A percentile compares a stretch with the other conserved stretches of the same genome.
Evolutionary conservation across 2,888 invertebrate species (phyloP).

Genomic region (Calameuta pallipes): DNA sequence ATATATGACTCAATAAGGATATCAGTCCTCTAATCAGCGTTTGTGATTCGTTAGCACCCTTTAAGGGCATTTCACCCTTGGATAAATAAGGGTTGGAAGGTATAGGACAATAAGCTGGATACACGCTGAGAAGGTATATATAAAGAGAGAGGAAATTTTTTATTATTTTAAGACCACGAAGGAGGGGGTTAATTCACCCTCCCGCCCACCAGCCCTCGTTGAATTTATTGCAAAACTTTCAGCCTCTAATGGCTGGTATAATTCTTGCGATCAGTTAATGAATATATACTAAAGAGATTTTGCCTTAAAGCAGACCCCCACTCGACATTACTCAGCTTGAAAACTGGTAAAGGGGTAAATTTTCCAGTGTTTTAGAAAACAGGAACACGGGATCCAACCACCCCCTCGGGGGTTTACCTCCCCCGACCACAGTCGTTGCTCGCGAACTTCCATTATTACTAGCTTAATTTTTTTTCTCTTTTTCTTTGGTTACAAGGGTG

Average conservation of each 20-base stretch:
- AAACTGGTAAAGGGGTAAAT: background rate
- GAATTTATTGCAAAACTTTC: slow-evolving; percentile 6
- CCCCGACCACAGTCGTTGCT: background rate
- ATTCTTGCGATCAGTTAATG: slow-evolving; percentile 9
- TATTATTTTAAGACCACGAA: background rate
- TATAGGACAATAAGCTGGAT: background rate
- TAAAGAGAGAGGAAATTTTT: background rate
- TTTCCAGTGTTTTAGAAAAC: background rate
- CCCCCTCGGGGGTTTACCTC: background rate
- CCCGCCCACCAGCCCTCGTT: background rate
- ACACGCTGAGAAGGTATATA: background rate
- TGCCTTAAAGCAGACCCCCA: background rate
- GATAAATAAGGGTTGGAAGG: background rate
- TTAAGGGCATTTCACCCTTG: background rate
- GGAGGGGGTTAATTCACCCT: background rate
- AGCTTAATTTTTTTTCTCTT: background rate
- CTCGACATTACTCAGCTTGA: background rate
- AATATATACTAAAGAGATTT: slow-evolving; percentile 4
- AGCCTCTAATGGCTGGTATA: slow-evolving; percentile 3
- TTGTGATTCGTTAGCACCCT: background rate
- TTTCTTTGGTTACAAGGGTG: background rate
- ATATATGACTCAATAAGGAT: background rate
- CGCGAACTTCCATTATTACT: background rate
- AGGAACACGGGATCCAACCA: background rate
- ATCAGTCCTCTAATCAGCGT: background rate